Conservation (phyloP, 2,888 invertebrate genomes). For the Lasioglossum leucozonium region DNA sequence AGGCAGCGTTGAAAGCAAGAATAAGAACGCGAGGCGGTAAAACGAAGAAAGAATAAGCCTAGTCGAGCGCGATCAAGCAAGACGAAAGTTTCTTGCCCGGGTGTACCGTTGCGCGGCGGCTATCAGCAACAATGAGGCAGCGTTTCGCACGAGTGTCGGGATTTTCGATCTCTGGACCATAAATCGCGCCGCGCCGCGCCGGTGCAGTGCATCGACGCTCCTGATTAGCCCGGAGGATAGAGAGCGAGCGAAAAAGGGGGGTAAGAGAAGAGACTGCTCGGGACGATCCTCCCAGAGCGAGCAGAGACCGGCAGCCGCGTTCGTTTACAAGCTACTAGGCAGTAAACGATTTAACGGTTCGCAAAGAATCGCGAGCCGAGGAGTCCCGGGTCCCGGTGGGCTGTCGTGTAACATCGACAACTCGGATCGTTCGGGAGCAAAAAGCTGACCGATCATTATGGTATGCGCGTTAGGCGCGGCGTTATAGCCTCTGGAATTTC, state of each 20-base stretch:
- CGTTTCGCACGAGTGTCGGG: constrained; percentile 48
- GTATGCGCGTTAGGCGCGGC: constrained; percentile 71
- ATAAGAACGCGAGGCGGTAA: background rate
- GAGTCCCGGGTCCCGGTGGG: constrained; percentile 17
- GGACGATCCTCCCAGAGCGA: constrained; percentile 23
- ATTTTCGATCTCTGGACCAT: constrained; percentile 60
- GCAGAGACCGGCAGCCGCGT: constrained; percentile 41
- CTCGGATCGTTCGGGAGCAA: constrained; percentile 54
- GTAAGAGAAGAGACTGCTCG: background rate
- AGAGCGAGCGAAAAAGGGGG: background rate
- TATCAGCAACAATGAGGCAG: constrained; percentile 28
- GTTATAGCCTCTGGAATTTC: constrained; percentile 73
- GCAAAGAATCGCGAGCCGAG: constrained; percentile 64
- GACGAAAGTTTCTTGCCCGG: constrained; percentile 26
- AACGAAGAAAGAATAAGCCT: background rate
- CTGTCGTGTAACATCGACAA: constrained; percentile 65
- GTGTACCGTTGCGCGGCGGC: background rate
- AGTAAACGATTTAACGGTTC: constrained; percentile 76
- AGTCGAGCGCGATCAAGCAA: constrained; percentile 25
- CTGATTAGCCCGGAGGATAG: constrained; percentile 43
- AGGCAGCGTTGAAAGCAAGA: background rate
- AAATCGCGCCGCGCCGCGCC: constrained; percentile 44
- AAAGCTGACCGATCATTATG: constrained; percentile 72
- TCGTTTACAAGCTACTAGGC: constrained; percentile 71
- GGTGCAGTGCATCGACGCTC: constrained; percentile 12